Percentiles rank a stretch among this genome's conserved stretches.
phyloP scores from a whole-genome alignment of 2,797 vertebrate genomes.

The Kryptopterus vitreolus region DNA sequence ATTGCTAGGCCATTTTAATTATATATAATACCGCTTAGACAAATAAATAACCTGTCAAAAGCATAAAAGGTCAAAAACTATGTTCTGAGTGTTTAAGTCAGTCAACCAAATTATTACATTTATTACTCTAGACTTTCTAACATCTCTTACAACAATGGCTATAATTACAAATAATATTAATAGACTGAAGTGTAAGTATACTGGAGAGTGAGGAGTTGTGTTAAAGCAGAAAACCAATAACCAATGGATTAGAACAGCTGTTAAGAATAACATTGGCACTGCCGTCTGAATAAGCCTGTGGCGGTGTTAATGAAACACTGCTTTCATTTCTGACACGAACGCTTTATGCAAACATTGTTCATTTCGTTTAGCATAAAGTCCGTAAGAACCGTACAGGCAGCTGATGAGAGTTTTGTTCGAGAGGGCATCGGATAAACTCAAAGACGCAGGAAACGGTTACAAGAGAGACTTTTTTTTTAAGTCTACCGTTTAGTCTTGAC shows the following conservation, averaged over 20 bases:
- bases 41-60: conserved; percentile 25
- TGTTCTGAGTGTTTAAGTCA: not conserved
- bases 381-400: not conserved
- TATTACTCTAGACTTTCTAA: conserved; percentile 8
- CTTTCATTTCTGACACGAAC: not conserved
- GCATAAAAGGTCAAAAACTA: conserved; percentile 42
- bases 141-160: not conserved
- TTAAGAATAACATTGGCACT: not conserved
- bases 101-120: conserved; percentile 15
- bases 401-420: not conserved
- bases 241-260: conserved; percentile 1
- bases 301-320: not conserved
- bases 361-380: not conserved
- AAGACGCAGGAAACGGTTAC: not conserved
- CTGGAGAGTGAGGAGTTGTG: not conserved
- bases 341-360: not conserved
- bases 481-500: not conserved
- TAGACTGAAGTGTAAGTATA: not conserved
- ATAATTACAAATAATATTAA: conserved; percentile 13
- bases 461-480: too few relatives aligned
- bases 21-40: conserved; percentile 22
- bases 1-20: not conserved
- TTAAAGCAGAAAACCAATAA: not conserved
- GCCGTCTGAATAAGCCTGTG: not conserved
- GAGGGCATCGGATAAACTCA: not conserved